Evolutionary conservation across 1,140 invertebrate species (phyloP).

Genomic region (Ostrea edulis): DNA sequence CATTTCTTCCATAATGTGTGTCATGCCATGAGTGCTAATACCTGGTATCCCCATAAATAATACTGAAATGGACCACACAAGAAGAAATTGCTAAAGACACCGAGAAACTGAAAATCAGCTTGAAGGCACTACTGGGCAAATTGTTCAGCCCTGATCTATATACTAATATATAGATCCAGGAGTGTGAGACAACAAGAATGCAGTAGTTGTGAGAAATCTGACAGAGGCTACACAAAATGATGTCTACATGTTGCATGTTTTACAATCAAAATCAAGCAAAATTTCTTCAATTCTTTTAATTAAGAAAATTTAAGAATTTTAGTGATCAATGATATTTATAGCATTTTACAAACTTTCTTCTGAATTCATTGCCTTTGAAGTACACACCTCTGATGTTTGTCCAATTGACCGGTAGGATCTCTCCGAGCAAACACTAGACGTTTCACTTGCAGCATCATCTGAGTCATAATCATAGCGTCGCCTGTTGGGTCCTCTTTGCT

Average conservation of each 20-base stretch:
- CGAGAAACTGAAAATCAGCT: neutral
- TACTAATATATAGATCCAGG: neutral
- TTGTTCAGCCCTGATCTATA: neutral
- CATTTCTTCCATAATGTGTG: neutral
- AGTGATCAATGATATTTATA: too few relatives aligned
- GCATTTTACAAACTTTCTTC: too few relatives aligned
- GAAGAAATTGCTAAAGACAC: neutral
- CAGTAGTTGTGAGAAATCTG: slow-evolving; percentile 4
- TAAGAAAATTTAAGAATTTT: too few relatives aligned
- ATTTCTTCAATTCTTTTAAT: too few relatives aligned
- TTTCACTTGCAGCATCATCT: slow-evolving; percentile 90
- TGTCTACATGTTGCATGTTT: neutral
- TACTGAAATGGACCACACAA: slow-evolving; percentile 22
- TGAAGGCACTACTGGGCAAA: neutral
- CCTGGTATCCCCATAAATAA: slow-evolving; percentile 30
- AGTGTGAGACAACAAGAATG: slow-evolving; percentile 6
- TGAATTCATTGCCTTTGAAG: neutral
- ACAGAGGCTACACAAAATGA: neutral
- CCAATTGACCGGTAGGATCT: slow-evolving; percentile 91
- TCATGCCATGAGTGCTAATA: slow-evolving; percentile 16
- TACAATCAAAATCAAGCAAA: neutral
- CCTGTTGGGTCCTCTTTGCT: slow-evolving; percentile 35
- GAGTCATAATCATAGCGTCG: slow-evolving; percentile 83
- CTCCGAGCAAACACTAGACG: slow-evolving; percentile 96
- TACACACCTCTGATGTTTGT: slow-evolving; percentile 88